Evolutionary conservation across 2,888 invertebrate species (phyloP).

Genomic region (Sphaerophoria taeniata): DNA sequence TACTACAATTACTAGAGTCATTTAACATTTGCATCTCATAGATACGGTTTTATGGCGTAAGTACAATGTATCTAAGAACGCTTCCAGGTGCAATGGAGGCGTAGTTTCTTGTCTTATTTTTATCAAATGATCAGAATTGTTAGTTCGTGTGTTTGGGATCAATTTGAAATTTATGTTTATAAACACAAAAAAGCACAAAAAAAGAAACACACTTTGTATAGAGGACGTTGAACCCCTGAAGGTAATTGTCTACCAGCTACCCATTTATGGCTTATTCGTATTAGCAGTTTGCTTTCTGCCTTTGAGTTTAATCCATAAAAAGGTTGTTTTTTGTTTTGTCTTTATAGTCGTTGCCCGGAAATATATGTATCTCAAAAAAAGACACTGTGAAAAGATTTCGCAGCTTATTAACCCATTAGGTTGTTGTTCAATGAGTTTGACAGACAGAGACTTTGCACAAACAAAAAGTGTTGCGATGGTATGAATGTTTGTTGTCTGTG

Average conservation of each 20-base stretch:
- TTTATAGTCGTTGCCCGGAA: conserved; percentile 59
- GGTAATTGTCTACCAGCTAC: conserved; percentile 33
- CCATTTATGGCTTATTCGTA: conserved; percentile 52
- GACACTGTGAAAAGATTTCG: conserved; percentile 32
- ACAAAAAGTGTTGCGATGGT: neutral
- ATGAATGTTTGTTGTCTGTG: conserved; percentile 44
- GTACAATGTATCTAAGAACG: conserved; percentile 18
- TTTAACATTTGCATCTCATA: conserved; percentile 43
- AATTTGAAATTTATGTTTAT: conserved; percentile 30
- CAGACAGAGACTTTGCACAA: conserved; percentile 5
- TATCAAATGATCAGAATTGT: conserved; percentile 59
- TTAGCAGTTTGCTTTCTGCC: conserved; percentile 51
- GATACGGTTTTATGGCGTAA: conserved; percentile 21
- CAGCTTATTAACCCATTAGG: conserved; percentile 67
- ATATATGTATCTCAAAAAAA: conserved; percentile 47
- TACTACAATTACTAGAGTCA: conserved; percentile 51
- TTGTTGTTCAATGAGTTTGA: conserved; percentile 13
- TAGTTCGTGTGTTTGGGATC: no score
- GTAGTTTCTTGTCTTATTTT: conserved; percentile 5
- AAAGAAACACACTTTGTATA: neutral
- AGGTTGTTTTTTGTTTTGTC: conserved; percentile 46
- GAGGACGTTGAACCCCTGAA: conserved; percentile 69
- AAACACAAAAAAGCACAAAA: neutral
- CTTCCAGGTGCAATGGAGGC: conserved; percentile 43
- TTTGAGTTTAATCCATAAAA: conserved; percentile 56